Evolutionary conservation across 2,797 vertebrate species (phyloP).

Genomic region (Protosalanx chinensis): DNA sequence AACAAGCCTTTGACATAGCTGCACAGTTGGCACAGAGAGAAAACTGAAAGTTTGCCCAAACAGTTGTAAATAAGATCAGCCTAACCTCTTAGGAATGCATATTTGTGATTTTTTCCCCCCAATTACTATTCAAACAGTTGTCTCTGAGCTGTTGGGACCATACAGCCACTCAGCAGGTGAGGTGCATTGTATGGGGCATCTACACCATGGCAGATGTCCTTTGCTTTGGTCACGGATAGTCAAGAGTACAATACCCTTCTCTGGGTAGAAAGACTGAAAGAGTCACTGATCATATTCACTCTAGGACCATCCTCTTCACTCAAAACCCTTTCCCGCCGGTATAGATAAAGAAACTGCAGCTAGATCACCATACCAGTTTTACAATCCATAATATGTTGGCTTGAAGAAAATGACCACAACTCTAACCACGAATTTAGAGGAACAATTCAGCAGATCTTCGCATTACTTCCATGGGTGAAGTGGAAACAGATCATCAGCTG

Average conservation of each 20-base stretch:
- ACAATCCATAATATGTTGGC: too few relatives aligned
- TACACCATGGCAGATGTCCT: conserved; percentile 5
- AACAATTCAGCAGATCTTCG: too few relatives aligned
- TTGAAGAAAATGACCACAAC: too few relatives aligned
- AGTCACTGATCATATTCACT: conserved; percentile 31
- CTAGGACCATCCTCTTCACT: not conserved
- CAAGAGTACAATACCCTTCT: not conserved
- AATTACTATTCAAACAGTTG: too few relatives aligned
- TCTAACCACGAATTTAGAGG: too few relatives aligned
- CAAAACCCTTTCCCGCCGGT: conserved; percentile 38
- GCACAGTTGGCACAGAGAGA: not conserved
- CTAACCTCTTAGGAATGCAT: not conserved
- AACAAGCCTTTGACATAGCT: conserved; percentile 1
- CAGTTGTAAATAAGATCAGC: not conserved
- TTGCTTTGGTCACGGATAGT: conserved; percentile 1
- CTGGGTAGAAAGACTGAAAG: conserved; percentile 8
- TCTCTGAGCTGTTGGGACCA: not conserved
- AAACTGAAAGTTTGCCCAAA: not conserved
- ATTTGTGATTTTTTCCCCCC: too few relatives aligned
- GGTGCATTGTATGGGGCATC: not conserved
- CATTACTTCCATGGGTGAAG: not conserved
- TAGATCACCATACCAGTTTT: too few relatives aligned
- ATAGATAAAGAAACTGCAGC: conserved; percentile 14
- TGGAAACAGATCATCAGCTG: conserved; percentile 44
- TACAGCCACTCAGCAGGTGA: not conserved